Conservation (phyloP, 2,888 invertebrate genomes). For the Dryobotodes eremita region DNA sequence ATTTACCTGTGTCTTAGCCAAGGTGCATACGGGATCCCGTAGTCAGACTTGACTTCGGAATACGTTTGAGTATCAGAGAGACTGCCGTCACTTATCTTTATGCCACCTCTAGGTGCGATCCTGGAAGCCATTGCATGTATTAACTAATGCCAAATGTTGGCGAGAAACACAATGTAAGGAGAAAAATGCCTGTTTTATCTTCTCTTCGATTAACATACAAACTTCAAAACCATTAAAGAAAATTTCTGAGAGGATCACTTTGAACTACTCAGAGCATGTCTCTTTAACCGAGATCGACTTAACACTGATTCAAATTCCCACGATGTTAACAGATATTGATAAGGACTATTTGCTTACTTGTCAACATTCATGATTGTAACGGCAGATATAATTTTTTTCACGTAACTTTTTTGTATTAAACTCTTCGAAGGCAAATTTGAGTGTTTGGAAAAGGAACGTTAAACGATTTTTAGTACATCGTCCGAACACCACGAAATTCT, state of each 20-base stretch:
- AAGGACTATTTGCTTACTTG: constrained; percentile 70
- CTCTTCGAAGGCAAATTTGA: neutral
- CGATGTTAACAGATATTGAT: constrained; percentile 66
- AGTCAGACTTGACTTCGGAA: constrained; percentile 94
- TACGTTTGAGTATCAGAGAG: constrained; percentile 96
- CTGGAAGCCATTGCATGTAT: constrained; percentile 75
- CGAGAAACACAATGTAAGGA: constrained; percentile 2
- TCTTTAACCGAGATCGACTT: constrained; percentile 8
- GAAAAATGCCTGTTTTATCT: neutral
- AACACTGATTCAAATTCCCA: constrained; percentile 70
- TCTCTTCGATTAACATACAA: neutral
- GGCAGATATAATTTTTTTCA: constrained; percentile 14
- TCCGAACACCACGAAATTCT: constrained; percentile 60
- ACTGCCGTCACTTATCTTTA: constrained; percentile 94
- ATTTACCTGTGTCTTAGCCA: constrained; percentile 96
- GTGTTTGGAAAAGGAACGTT: constrained; percentile 24
- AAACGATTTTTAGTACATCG: constrained; percentile 33
- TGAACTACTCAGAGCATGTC: constrained; percentile 11
- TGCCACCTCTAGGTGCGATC: constrained; percentile 88
- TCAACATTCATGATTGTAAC: constrained; percentile 60
- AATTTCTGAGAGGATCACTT: constrained; percentile 10
- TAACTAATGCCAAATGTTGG: constrained; percentile 40
- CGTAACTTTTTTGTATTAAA: neutral
- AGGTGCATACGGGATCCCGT: constrained; percentile 95
- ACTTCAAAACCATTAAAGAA: constrained; percentile 2